A percentile compares a stretch with the other conserved stretches of the same genome.
These are phyloP conservation scores for Celastrina argiolus DNA, from an alignment of 2,888 invertebrate species.

Conservation along the genomic window DNA sequence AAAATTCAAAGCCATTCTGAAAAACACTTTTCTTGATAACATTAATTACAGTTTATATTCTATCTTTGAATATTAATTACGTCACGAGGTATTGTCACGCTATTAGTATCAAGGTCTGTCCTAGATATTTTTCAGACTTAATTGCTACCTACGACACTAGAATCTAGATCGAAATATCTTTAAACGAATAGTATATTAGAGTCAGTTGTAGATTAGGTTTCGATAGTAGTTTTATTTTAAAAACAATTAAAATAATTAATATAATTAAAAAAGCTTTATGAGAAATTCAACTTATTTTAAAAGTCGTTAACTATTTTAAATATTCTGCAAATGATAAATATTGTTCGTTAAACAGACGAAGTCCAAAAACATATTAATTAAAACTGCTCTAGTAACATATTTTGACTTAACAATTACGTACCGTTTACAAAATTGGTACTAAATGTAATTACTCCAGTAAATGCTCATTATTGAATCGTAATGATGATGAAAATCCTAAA, in stretches of 20 bases:
- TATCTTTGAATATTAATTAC: background rate
- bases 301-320: background rate
- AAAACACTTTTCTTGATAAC: background rate
- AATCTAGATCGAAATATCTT: background rate
- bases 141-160: background rate
- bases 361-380: background rate
- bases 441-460: constrained; percentile 3
- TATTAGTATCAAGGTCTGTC: background rate
- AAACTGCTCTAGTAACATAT: background rate
- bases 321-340: background rate
- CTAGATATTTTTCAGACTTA: constrained; percentile 6
- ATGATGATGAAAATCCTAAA: background rate
- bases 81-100: constrained; percentile 8
- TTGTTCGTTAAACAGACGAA: background rate
- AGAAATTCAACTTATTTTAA: background rate
- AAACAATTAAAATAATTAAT: background rate
- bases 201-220: background rate
- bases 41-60: background rate
- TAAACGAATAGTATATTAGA: background rate
- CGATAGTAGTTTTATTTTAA: background rate
- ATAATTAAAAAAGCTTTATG: background rate
- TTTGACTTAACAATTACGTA: background rate
- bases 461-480: background rate
- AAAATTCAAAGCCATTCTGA: too few relatives aligned
- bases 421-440: constrained; percentile 1